phyloP scores from a whole-genome alignment of 2,113 vertebrate genomes.

The Phrynosoma platyrhinos region DNA sequence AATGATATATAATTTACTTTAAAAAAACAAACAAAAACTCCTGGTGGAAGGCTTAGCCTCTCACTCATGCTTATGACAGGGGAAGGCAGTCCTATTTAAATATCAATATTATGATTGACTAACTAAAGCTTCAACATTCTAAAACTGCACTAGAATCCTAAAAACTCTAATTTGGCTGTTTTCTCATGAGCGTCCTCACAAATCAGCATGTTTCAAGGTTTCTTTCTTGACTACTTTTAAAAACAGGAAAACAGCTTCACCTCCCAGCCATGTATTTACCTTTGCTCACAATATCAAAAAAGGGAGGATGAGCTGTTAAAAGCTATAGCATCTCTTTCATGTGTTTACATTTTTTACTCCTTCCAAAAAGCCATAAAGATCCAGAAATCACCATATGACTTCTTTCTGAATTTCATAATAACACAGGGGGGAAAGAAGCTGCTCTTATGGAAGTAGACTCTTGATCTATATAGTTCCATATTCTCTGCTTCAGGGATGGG shows the following conservation, averaged over 20 bases:
- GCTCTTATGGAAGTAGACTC: background rate
- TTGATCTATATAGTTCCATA: background rate
- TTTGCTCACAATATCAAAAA: background rate
- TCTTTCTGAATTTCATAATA: background rate
- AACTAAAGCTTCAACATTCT: background rate
- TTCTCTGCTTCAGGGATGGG: background rate
- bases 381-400: background rate
- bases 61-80: background rate
- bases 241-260: background rate
- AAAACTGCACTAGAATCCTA: background rate
- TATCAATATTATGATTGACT: background rate
- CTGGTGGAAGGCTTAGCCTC: background rate
- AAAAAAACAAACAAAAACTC: background rate
- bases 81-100: background rate
- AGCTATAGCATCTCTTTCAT: background rate
- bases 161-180: background rate
- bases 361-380: background rate
- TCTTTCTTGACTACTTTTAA: background rate
- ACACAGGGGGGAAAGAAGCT: background rate
- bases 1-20: background rate
- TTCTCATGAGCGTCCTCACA: background rate
- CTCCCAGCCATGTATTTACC: background rate
- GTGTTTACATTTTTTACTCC: background rate
- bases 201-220: background rate
- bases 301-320: constrained; percentile 5